Base-by-base conservation (phyloP, 1,140 invertebrate species). In the Capitella teleta region DNA sequence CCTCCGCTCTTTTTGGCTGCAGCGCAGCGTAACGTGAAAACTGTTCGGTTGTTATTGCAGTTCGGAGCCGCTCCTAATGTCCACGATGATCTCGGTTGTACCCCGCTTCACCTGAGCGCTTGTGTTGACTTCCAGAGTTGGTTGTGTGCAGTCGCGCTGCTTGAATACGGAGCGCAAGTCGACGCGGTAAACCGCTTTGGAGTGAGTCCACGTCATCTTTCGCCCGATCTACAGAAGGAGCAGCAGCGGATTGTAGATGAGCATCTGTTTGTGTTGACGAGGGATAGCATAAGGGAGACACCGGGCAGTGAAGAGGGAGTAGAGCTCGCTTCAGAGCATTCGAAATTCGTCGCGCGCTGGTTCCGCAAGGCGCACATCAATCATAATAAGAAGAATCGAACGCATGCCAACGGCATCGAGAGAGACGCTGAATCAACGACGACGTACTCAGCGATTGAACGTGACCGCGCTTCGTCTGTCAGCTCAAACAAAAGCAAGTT, bases 1-100 rank as follows among this genome's bases (percentile, higher is more conserved):
- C 77, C 78, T 0, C 75, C 77, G 12, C 55, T 79, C 3, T 79
- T 76, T 55, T 59, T 78, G 10, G 77, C 77, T 1, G 75, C 78
- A 0, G 74, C 73, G 10, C 60, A 73, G 8, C 74, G 74, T 5
- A 74, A 76, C 50, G 62, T 74, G 4, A 70, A 68, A 14, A 68
- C 76, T 10, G 69, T 77, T 2, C 68, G 73, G n/a, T 58, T 79
- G 2, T 67, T 80, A 5, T 68, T 79, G 14, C 74, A 76, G 49
- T 75, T 75, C 54, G 78, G 78, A 8, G 79, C 78, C 0, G 57
- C 64, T 16, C 67, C 75, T 14, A 74, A 74, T 47, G 61, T 72
- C 30, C 51, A 54, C 24, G 78, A 80, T 54, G 54, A 55, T 5
- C 59, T 74, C 28, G 78, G 78, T 14, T 76, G 76, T 58, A 78